phyloP scores from a whole-genome alignment of 2,113 vertebrate species.

The Aix galericulata region DNA sequence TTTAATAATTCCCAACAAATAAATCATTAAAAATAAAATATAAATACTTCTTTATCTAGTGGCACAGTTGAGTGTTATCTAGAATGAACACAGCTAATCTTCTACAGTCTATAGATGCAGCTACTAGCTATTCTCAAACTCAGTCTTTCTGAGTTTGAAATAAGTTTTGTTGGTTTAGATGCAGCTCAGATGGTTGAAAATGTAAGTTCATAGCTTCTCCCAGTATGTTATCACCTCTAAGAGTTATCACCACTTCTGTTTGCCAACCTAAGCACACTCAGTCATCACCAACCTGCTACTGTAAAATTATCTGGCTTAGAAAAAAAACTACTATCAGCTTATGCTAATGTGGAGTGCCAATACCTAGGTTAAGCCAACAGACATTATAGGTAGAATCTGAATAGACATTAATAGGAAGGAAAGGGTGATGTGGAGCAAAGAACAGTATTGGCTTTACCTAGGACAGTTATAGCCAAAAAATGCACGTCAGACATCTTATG shows the following conservation, averaged over 20 bases:
- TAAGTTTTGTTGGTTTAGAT: neutral
- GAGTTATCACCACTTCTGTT: neutral
- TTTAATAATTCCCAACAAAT: neutral
- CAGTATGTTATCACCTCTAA: neutral
- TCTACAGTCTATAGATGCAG: neutral
- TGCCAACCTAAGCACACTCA: neutral
- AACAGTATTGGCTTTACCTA: neutral
- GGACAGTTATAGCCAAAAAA: neutral
- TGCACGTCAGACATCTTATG: neutral
- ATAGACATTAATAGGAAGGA: neutral
- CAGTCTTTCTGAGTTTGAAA: neutral
- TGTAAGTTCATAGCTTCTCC: neutral
- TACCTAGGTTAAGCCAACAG: neutral
- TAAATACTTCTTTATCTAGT: neutral
- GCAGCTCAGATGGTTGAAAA: neutral
- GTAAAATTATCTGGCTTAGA: neutral
- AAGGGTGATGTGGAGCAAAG: fast-evolving
- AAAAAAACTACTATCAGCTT: fast-evolving
- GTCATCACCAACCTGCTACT: neutral
- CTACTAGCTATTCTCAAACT: neutral
- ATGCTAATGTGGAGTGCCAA: neutral
- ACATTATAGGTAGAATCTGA: neutral
- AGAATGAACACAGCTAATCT: neutral
- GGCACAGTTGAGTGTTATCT: neutral
- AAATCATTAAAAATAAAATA: neutral